These are phyloP conservation scores for Halcyon malimbica DNA, from an alignment of 2,113 vertebrate genomes.

Conservation along the genomic window DNA sequence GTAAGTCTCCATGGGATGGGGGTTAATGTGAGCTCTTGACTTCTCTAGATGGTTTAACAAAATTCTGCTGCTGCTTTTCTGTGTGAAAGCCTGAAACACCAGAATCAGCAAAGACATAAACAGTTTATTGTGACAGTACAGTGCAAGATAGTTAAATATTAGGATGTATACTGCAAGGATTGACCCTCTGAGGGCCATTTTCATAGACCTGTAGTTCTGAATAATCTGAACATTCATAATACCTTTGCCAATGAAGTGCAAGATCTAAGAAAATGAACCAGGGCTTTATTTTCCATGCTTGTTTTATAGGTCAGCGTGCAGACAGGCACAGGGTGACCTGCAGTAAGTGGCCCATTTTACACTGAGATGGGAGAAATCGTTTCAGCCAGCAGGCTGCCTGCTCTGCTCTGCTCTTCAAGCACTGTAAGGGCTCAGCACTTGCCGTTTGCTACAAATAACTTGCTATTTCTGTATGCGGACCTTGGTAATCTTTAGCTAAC, in stretches of 20 bases:
- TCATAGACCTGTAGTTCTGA: neutral
- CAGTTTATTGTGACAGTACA: neutral
- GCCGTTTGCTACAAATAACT: neutral
- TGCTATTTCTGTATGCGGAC: neutral
- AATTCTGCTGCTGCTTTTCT: neutral
- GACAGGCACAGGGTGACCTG: fast-evolving
- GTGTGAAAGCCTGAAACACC: neutral
- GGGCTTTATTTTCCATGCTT: neutral
- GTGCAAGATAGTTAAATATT: neutral
- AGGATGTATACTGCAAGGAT: neutral
- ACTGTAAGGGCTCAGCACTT: neutral
- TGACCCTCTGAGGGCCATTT: neutral
- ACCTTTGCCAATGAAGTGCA: neutral
- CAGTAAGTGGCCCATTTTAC: neutral
- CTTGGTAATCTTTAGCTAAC: neutral
- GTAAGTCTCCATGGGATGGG: neutral
- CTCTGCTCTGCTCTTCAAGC: neutral
- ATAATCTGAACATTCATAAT: neutral
- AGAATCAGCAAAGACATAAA: neutral
- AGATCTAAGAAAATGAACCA: neutral
- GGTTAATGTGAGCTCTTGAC: neutral
- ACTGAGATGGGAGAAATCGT: neutral
- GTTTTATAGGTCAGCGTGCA: neutral
- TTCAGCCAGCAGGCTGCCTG: neutral
- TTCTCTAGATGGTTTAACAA: neutral